A percentile compares a stretch with the other conserved stretches of the same genome.
Evolutionary conservation across 2,797 vertebrate species (phyloP).

Genomic region (Pelochelys cantorii): DNA sequence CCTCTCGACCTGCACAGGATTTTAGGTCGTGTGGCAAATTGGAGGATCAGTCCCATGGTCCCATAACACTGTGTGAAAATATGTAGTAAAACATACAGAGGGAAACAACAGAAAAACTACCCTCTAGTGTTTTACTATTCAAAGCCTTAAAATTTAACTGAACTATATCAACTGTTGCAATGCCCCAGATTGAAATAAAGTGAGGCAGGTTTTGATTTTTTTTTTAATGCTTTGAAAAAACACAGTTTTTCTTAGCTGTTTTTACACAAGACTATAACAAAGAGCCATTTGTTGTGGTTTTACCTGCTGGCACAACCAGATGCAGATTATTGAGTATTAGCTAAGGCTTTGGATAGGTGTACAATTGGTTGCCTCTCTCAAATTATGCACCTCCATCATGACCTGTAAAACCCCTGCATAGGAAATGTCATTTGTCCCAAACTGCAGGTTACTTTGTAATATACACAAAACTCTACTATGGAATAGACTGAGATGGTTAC

Average conservation of each 20-base stretch:
- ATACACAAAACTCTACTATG: neutral
- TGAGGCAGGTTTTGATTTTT: neutral
- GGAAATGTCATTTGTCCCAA: neutral
- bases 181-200: neutral
- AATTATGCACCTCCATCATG: neutral
- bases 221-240: neutral
- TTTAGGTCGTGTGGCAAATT: conserved; percentile 60
- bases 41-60: conserved; percentile 27
- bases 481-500: neutral
- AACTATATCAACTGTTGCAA: neutral
- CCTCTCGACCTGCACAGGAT: conserved; percentile 36
- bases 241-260: neutral
- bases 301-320: neutral
- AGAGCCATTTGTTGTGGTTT: neutral
- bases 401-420: neutral
- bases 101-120: conserved; percentile 9
- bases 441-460: neutral
- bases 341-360: fast-evolving
- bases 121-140: neutral
- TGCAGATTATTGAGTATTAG: neutral
- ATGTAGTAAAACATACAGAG: conserved; percentile 12
- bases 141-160: neutral
- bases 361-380: neutral
- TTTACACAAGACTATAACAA: neutral
- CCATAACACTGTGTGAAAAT: neutral